A percentile compares a stretch with the other conserved stretches of the same genome.
These are phyloP conservation scores for Eupsittula cactorum DNA, from an alignment of 2,113 vertebrate species.

Conservation along the genomic window DNA sequence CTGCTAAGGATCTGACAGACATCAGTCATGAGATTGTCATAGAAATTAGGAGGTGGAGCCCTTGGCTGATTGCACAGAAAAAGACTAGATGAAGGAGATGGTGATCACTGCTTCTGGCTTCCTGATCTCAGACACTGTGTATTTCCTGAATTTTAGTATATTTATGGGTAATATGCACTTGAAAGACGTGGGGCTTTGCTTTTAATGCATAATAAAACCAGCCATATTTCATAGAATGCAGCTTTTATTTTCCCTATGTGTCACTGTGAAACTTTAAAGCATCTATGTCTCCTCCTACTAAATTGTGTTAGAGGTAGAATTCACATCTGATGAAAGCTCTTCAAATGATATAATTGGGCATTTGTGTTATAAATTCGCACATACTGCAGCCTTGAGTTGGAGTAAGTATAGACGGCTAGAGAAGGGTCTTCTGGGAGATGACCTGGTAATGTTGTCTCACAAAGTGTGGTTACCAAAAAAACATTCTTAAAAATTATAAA, in stretches of 20 bases:
- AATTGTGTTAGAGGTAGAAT: background rate
- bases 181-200: background rate
- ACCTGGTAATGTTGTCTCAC: background rate
- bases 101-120: background rate
- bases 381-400: background rate
- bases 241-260: background rate
- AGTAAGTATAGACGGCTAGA: background rate
- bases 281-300: background rate
- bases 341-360: fast-evolving
- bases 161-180: background rate
- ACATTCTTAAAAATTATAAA: background rate
- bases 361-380: background rate
- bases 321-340: background rate
- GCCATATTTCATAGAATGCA: background rate
- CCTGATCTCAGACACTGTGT: background rate
- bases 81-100: background rate
- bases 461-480: background rate
- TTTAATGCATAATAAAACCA: background rate
- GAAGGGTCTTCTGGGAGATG: background rate
- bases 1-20: background rate
- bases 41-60: background rate
- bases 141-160: background rate
- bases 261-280: background rate
- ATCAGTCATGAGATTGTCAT: background rate
- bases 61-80: background rate